A percentile compares a stretch with the other conserved stretches of the same genome.
These are phyloP conservation scores for Orthochromis indermauri DNA, from an alignment of 2,113 vertebrate genomes.

Conservation along the genomic window DNA sequence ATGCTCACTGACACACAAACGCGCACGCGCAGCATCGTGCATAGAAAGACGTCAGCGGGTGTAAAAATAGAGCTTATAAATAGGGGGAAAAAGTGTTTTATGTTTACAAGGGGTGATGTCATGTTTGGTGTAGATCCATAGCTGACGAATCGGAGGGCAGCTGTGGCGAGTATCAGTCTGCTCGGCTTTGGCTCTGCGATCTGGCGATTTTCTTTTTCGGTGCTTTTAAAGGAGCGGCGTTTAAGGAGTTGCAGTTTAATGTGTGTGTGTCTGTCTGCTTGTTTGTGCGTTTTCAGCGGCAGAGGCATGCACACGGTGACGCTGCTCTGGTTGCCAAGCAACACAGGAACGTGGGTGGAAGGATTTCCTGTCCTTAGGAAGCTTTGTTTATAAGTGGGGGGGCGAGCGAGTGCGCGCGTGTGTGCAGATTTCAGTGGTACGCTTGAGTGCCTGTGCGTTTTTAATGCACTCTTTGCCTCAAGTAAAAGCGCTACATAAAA, in stretches of 20 bases:
- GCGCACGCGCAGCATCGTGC: background rate
- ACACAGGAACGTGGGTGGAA: slow-evolving; percentile 68
- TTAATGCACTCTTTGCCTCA: slow-evolving; percentile 36
- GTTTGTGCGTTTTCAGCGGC: slow-evolving; percentile 29
- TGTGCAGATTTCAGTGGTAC: slow-evolving; percentile 10
- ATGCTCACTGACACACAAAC: background rate
- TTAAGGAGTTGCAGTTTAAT: slow-evolving; percentile 16
- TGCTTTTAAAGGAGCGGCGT: slow-evolving; percentile 23
- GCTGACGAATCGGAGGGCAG: slow-evolving; percentile 37
- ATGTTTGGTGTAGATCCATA: slow-evolving; percentile 55
- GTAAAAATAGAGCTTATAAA: slow-evolving; percentile 61
- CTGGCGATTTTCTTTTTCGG: background rate
- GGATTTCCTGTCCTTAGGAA: slow-evolving; percentile 72
- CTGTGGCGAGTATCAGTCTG: slow-evolving; percentile 23
- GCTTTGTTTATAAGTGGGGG: slow-evolving; percentile 55
- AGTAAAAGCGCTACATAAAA: slow-evolving; percentile 35
- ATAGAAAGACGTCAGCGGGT: slow-evolving; percentile 27
- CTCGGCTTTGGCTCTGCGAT: slow-evolving; percentile 11
- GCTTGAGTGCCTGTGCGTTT: slow-evolving; percentile 33
- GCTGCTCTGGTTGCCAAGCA: slow-evolving; percentile 60
- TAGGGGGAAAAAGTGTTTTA: slow-evolving; percentile 16
- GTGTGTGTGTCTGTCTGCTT: background rate
- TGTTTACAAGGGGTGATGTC: slow-evolving; percentile 58
- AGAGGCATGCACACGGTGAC: slow-evolving; percentile 60
- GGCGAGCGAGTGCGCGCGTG: background rate